Evolutionary conservation across 2,113 vertebrate genomes (phyloP), one percentile per base, ranked within the genome.

Genomic region (Cyphomyrus discorhynchus): DNA sequence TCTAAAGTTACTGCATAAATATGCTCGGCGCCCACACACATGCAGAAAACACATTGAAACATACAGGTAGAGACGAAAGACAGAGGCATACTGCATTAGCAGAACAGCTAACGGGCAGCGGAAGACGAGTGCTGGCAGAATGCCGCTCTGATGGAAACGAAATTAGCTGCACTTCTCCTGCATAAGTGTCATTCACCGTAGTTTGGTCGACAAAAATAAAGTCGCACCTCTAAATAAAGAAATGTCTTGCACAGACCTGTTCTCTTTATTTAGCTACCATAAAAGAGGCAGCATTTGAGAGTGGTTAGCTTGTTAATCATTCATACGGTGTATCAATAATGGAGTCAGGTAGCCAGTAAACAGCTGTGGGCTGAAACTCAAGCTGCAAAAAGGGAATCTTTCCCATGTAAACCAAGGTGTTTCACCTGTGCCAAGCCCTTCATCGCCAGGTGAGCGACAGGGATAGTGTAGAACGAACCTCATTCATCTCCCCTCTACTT

Each of bases 251-350:
- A 46, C 47, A 70, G 86, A 88, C 89, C 89, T 19, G 90, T 92
- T 91, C 89, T 52, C 47, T 11, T 93, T 93, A 90, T 93, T 92
- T 91, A 80, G 89, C 90, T 89, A 90, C 92, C 90, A 87, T 92
- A 91, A 46, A 84, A 93, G 90, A 45, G 93, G 83, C 93, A 89
- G 90, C 24, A 27, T 87, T 93, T 90, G 58, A 91, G 84, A 80
- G 74, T 56, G 39, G 92, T 90, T 91, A 90, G 91, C 80, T 62
- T 92, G 91, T 95, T 92, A 95, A 95, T 95, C 94, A 94, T 95
- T 96, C 92, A 95, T 94, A 86, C 89, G 7, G n/a, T 45, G 86
- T 89, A 95, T 96, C 90, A 96, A 96, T 95, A 95, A 95, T 96
- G 92, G 91, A 96, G 90, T 89, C 90, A 90, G 92, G 93, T 92